phyloP scores from a whole-genome alignment of 92 coral and sea anemone genomes.

The Actinernus sp. region DNA sequence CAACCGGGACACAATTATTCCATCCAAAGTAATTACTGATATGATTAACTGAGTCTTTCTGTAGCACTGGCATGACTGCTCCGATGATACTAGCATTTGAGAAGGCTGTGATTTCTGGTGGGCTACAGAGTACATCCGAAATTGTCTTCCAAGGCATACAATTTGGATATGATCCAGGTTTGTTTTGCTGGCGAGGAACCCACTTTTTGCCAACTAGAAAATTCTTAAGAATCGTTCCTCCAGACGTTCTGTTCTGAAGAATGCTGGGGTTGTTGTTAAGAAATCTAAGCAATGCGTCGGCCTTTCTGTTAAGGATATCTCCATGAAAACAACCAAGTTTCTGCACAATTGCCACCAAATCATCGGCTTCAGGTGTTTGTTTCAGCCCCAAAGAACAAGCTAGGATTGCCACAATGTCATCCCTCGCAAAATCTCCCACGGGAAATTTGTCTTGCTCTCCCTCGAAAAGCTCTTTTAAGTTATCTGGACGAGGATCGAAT shows the following conservation, averaged over 20 bases:
- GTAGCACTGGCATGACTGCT: conserved; percentile 87
- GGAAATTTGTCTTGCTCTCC: conserved; percentile 87
- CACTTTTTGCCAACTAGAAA: conserved; percentile 65
- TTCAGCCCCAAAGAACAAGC: conserved; percentile 82
- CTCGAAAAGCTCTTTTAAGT: conserved; percentile 72
- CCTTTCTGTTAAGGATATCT: conserved; percentile 59
- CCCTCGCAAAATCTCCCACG: conserved; percentile 69
- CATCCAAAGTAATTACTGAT: conserved; percentile 84
- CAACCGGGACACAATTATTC: conserved; percentile 77
- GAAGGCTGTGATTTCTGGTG: conserved; percentile 80
- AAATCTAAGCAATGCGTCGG: conserved; percentile 78
- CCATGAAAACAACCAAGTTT: conserved; percentile 64
- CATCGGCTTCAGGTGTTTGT: conserved; percentile 78
- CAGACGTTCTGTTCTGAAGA: conserved; percentile 48
- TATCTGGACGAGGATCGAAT: conserved; percentile 91
- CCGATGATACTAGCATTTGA: conserved; percentile 81
- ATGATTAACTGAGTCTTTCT: conserved; percentile 49
- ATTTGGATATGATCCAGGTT: conserved; percentile 74
- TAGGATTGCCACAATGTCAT: conserved; percentile 76
- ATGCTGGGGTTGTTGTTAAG: conserved; percentile 73
- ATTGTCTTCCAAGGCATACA: conserved; percentile 82
- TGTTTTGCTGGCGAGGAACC: conserved; percentile 77
- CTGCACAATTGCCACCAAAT: conserved; percentile 68
- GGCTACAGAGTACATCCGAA: conserved; percentile 59
- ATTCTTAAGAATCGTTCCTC: conserved; percentile 46